A percentile compares a stretch with the other conserved stretches of the same genome.
These are phyloP conservation scores for Telmatherina bonti DNA, from an alignment of 2,797 vertebrate genomes.

Conservation along the genomic window DNA sequence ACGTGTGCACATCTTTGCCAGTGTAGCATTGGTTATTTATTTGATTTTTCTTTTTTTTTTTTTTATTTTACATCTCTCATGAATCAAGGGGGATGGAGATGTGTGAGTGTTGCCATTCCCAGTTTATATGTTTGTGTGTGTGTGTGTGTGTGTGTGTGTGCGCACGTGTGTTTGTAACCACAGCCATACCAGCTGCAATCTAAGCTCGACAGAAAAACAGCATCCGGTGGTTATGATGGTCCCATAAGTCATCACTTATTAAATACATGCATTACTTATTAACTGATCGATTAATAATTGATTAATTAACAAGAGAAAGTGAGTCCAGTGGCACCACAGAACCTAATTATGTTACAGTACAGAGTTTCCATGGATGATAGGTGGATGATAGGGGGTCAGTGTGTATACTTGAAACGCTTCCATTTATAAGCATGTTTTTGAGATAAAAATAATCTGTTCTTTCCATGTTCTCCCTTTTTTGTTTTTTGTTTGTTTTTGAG, in stretches of 20 bases:
- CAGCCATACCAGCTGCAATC: constrained; percentile 22
- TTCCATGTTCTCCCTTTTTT: neutral
- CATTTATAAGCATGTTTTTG: constrained; percentile 17
- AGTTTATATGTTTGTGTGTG: too few relatives aligned
- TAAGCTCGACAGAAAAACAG: constrained; percentile 29
- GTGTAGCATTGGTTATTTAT: constrained; percentile 60
- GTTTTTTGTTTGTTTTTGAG: constrained; percentile 13
- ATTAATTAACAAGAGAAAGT: constrained; percentile 72
- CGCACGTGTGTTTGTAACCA: constrained; percentile 15
- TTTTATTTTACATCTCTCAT: constrained; percentile 37
- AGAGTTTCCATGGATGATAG: constrained; percentile 27
- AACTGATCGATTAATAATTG: constrained; percentile 73
- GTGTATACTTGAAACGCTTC: constrained; percentile 1
- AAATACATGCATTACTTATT: constrained; percentile 75
- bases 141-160: neutral
- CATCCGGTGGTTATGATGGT: constrained; percentile 37
- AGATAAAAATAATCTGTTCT: neutral
- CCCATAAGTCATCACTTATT: constrained; percentile 74
- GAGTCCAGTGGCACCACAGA: constrained; percentile 51
- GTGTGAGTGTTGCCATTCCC: constrained; percentile 29
- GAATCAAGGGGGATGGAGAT: constrained; percentile 51
- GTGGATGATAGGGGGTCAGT: constrained; percentile 9
- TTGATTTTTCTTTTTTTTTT: constrained; percentile 64
- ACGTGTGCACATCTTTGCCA: constrained; percentile 10
- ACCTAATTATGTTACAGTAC: constrained; percentile 63